Evolutionary conservation across 1,140 invertebrate genomes (phyloP), one percentile per base, ranked within the genome.

Genomic region (Drosophila navojoa): DNA sequence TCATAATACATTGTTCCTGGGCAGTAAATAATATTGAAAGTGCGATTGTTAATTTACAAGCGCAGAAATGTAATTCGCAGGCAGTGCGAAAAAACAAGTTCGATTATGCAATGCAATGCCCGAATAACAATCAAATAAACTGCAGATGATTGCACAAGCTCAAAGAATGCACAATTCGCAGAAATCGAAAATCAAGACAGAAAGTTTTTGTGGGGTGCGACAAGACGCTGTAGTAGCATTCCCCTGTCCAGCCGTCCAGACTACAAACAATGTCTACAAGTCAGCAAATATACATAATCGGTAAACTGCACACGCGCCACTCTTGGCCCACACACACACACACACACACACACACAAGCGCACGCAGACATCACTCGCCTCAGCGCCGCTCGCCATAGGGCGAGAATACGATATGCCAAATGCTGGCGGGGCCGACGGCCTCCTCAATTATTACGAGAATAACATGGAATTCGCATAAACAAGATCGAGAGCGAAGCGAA

Each of bases 271-370:
- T 50, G 70, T 70, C 68, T 67, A 66, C 58, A 58, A 80, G 76
- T 84, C 80, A 85, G 81, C 76, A 69, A 73, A 70, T 79, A 84
- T 19, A 15, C 42, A 45, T 19, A 76, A 67, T 73, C 76, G 76
- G 71, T 64, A 84, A 85, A 68, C 81, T 84, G 81, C 77, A 84
- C 81, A 79, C 80, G 80, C 80, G 81, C 77, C 50, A 67, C 57
- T 76, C 45, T 54, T 61, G 54, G 9, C 50, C 42, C 32, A 25
- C 29, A 9, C 16, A 16, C 25, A 25, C 5, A n/a, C 54, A 40
- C 22, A 9, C 40, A 35, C 13, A n/a, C 45, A 40, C 27, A 40
- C 35, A 49, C 19, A 49, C 5, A 15, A 3, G 13, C 19, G 3
- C 16, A 10, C 16, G 16, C 5, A n/a, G 47, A 38, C 22, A 7